phyloP scores from a whole-genome alignment of 2,797 vertebrate genomes.

The Coregonus ussuriensis region DNA sequence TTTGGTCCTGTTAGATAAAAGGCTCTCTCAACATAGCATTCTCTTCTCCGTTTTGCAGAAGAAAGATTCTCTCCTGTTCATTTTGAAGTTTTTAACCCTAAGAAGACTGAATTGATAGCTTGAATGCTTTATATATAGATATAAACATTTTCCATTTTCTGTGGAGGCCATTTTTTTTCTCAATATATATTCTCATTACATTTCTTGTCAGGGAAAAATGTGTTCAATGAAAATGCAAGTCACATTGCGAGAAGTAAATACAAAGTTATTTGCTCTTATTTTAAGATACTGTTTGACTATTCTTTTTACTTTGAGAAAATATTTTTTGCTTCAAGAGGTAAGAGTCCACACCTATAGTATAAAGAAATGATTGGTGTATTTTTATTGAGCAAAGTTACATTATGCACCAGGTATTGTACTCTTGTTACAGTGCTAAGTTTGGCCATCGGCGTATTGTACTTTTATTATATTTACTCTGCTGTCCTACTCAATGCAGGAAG shows the following conservation, averaged over 20 bases:
- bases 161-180: constrained; percentile 43
- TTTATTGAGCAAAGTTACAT: constrained; percentile 51
- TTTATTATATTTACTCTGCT: constrained; percentile 36
- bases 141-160: constrained; percentile 45
- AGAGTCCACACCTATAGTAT: constrained; percentile 67
- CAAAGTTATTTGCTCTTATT: constrained; percentile 9
- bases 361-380: constrained; percentile 50
- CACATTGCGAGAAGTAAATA: constrained; percentile 35
- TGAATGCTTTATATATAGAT: constrained; percentile 58
- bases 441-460: constrained; percentile 55
- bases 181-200: constrained; percentile 17
- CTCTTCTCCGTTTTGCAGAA: constrained; percentile 28
- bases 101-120: constrained; percentile 57
- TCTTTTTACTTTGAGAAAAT: constrained; percentile 53
- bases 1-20: constrained; percentile 46
- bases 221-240: constrained; percentile 38
- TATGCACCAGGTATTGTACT: constrained; percentile 54
- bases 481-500: constrained; percentile 23
- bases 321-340: constrained; percentile 60
- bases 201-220: constrained; percentile 24
- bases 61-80: constrained; percentile 44
- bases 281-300: constrained; percentile 31
- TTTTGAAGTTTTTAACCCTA: constrained; percentile 45
- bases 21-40: constrained; percentile 63
- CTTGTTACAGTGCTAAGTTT: constrained; percentile 62